Base-by-base conservation (phyloP, 2,888 invertebrate species). In the Diarsia dahlii region DNA sequence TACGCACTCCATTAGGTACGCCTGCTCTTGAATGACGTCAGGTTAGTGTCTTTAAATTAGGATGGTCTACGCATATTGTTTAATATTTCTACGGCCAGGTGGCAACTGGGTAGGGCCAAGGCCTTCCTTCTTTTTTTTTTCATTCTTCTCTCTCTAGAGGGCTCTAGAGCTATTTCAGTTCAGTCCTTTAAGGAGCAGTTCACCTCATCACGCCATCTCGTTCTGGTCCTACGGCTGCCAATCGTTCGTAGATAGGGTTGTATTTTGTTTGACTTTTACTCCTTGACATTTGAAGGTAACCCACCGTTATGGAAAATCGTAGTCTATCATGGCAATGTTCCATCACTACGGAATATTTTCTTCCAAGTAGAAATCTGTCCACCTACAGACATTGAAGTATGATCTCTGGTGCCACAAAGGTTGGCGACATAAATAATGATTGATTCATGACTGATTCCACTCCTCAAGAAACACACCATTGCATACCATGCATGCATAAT, bases 1-100 rank as follows among this genome's bases (percentile, higher is more conserved):
- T 84, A 76, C 60, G 15, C 74, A 80, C 72, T 76, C 76, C 76
- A 73, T 86, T 75, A 84, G 54, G 52, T 60, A 60, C 39, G 76
- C 52, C 74, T 70, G 52, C 54, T 73, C 70, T 66, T 71, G 23
- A 66, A 71, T 84, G 76, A 76, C 72, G 81, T 81, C 76, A 76
- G 45, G 1, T 28, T 66, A n/a, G 68, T 81, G 70, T 56, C 56
- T 78, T 58, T 28, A 58, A 78, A 69, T 71, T 63, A 45, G 28
- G n/a, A 66, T 34, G 20, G 45, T 56, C 15, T 50, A 13, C 15
- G 46, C 10, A 13, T 72, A 78, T 78, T 70, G 60, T 82, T 78
- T 39, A 13, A 48, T 28, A 28, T 46, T 50, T 63, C 1, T 28
- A 10, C 4, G 28, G 2, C 39, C 58, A 45, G 15, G 58, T 8